These are phyloP conservation scores for Alloscopus bannaensis DNA, from an alignment of 2,888 invertebrate genomes.

Conservation along the genomic window DNA sequence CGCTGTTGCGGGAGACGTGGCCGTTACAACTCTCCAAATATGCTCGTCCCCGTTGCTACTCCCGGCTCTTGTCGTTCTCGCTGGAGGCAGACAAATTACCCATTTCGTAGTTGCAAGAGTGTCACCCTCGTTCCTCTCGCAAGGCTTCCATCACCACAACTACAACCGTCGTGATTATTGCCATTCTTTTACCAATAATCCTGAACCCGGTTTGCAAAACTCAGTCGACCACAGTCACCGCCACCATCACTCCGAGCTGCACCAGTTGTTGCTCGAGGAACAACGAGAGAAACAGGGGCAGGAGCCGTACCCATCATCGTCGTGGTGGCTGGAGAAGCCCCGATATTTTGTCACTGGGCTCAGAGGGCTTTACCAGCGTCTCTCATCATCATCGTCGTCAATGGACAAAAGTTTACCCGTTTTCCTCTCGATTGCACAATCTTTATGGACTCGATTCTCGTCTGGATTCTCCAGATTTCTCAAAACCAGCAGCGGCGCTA, in stretches of 20 bases:
- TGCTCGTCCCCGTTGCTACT: conserved; percentile 34
- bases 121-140: conserved; percentile 13
- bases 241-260: neutral
- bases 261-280: conserved; percentile 30
- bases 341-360: conserved; percentile 37
- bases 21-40: conserved; percentile 34
- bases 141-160: conserved; percentile 2
- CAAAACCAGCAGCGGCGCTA: neutral
- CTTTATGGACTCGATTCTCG: conserved; percentile 49
- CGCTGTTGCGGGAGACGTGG: conserved; percentile 21
- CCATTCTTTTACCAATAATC: conserved; percentile 45
- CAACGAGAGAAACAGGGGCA: conserved; percentile 9
- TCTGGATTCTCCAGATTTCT: conserved; percentile 45
- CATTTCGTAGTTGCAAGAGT: conserved; percentile 20
- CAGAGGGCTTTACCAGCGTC: conserved; percentile 27
- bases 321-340: conserved; percentile 30
- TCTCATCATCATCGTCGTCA: conserved; percentile 34
- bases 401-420: conserved; percentile 55
- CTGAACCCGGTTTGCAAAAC: conserved; percentile 25
- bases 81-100: conserved; percentile 23
- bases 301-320: neutral
- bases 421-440: conserved; percentile 56
- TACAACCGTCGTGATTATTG: conserved; percentile 23
- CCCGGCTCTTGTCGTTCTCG: conserved; percentile 17
- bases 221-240: neutral